Percentiles rank a stretch among this genome's conserved stretches.
Conservation (phyloP, 2,888 invertebrate species). For the Escarpia spicata region DNA sequence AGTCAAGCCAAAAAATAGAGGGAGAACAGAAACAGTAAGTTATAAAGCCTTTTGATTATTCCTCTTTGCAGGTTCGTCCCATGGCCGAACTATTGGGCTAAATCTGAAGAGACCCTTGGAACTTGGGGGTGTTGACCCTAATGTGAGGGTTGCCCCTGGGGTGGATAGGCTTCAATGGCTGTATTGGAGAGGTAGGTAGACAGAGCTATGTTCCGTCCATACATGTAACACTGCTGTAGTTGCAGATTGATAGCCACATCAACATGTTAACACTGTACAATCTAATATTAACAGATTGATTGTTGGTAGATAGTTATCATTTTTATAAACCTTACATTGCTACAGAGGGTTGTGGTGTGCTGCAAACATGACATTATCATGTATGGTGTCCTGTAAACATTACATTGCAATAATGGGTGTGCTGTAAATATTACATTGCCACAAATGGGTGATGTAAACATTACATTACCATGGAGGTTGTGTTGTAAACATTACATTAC, state of each 20-base stretch:
- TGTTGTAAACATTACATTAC: too few relatives aligned
- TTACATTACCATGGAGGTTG: too few relatives aligned
- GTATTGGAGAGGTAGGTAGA: slow-evolving; percentile 81
- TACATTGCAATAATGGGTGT: too few relatives aligned
- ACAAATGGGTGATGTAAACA: too few relatives aligned
- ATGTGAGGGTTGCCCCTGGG: slow-evolving; percentile 73
- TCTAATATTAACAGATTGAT: neutral
- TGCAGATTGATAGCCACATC: neutral
- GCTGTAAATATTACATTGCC: too few relatives aligned
- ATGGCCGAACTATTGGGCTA: slow-evolving; percentile 73
- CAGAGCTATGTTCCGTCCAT: too few relatives aligned
- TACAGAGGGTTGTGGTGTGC: too few relatives aligned
- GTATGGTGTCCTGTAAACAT: too few relatives aligned
- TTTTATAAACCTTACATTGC: too few relatives aligned
- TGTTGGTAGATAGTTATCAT: too few relatives aligned
- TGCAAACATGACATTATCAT: too few relatives aligned
- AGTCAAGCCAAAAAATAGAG: neutral
- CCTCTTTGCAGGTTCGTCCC: slow-evolving; percentile 56
- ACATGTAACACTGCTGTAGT: too few relatives aligned
- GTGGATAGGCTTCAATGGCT: slow-evolving; percentile 86
- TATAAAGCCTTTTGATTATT: neutral
- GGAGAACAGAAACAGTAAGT: neutral
- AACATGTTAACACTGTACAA: neutral
- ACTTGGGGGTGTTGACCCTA: slow-evolving; percentile 80
- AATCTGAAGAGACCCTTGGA: slow-evolving; percentile 84